Evolutionary conservation across 2,113 vertebrate species (phyloP).

Genomic region (Pelodiscus sinensis): DNA sequence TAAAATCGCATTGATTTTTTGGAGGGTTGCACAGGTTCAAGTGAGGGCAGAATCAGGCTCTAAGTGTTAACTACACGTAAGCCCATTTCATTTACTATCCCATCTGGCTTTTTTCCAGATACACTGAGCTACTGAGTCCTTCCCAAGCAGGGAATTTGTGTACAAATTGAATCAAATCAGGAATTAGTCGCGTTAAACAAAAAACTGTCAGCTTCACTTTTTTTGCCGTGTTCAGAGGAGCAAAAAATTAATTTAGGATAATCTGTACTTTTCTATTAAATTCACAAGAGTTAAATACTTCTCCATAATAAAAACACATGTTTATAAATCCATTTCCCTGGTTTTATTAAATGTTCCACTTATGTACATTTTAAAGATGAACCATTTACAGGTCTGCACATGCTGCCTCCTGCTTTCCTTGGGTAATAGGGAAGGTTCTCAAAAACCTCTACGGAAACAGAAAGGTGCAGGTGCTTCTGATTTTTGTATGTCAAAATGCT

Average conservation of each 20-base stretch:
- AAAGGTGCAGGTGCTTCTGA: conserved; percentile 38
- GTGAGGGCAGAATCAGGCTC: not conserved
- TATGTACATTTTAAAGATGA: conserved; percentile 77
- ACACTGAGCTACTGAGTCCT: not conserved
- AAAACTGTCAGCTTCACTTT: not conserved
- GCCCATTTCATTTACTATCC: not conserved
- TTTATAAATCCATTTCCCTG: conserved; percentile 80
- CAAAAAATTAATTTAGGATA: not conserved
- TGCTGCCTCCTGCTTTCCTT: conserved; percentile 60
- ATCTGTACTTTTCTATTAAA: rapidly evolving
- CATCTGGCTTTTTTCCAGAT: not conserved
- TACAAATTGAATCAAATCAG: not conserved
- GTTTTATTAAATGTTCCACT: conserved; percentile 78
- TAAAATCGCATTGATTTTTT: not conserved
- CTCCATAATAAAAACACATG: conserved; percentile 58
- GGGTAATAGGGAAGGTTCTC: conserved; percentile 21
- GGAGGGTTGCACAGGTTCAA: not conserved
- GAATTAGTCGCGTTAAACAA: not conserved
- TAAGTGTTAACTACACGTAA: not conserved
- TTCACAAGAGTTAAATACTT: not conserved
- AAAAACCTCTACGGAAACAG: conserved; percentile 61
- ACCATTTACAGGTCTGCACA: conserved; percentile 75
- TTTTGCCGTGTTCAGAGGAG: not conserved
- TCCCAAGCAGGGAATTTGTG: not conserved
- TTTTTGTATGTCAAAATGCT: conserved; percentile 50